Conservation (phyloP, 1,140 invertebrate species). For the Tigriopus japonicus region DNA sequence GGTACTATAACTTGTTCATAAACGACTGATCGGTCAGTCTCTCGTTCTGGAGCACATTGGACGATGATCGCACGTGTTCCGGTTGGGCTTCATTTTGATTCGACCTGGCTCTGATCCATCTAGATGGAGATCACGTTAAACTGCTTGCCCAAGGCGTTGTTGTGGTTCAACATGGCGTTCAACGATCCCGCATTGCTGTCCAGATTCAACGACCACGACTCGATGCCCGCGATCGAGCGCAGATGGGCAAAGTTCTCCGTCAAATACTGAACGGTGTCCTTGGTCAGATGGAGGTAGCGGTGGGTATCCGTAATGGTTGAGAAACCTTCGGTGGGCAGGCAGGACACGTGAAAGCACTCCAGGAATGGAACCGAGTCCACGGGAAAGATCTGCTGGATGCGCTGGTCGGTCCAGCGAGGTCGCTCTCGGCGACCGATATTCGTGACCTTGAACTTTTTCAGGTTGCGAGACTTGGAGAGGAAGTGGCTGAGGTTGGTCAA, state of each 20-base stretch:
- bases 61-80: no score
- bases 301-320: not conserved
- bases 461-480: not conserved
- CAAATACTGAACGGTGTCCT: constrained; percentile 5
- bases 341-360: constrained; percentile 5
- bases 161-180: not conserved
- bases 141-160: not conserved
- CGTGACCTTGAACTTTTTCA: not conserved
- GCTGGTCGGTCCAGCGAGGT: constrained; percentile 5
- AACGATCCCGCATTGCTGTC: not conserved
- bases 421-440: constrained; percentile 8
- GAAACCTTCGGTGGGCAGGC: constrained; percentile 5
- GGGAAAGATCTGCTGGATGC: not conserved
- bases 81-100: no score
- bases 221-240: not conserved
- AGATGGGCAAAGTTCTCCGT: constrained; percentile 1
- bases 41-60: no score
- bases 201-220: not conserved
- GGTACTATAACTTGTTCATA: no score
- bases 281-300: constrained; percentile 6
- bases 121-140: constrained; percentile 3
- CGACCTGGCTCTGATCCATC: no score
- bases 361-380: not conserved
- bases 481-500: constrained; percentile 8
- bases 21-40: no score